These are phyloP conservation scores for Lophochroa leadbeateri DNA, from an alignment of 2,113 vertebrate genomes.

Conservation along the genomic window DNA sequence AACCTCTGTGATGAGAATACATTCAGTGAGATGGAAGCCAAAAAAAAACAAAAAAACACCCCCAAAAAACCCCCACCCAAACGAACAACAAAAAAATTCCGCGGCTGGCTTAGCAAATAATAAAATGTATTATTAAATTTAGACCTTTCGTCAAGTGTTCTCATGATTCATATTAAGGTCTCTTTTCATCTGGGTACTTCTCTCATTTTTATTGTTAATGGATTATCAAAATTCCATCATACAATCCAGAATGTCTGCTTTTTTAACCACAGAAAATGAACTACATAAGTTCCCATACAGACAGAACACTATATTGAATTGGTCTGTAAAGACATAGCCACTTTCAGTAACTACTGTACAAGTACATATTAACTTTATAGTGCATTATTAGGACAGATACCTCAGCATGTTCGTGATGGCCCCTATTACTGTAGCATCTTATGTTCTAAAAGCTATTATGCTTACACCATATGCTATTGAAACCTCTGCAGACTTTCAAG, in stretches of 20 bases:
- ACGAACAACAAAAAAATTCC: not conserved
- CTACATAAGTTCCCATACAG: not conserved
- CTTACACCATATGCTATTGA: not conserved
- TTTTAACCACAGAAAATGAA: not conserved
- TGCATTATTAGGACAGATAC: not conserved
- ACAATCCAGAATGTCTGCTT: not conserved
- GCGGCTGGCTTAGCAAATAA: not conserved
- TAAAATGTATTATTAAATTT: slow-evolving; percentile 5
- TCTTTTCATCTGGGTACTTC: not conserved
- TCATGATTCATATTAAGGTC: not conserved
- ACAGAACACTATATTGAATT: not conserved
- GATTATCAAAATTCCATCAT: not conserved
- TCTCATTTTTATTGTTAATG: not conserved
- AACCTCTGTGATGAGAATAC: not conserved
- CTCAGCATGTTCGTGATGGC: not conserved
- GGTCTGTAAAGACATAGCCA: not conserved
- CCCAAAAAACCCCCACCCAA: not conserved
- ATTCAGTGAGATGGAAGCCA: not conserved
- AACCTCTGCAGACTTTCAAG: not conserved
- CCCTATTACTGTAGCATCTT: not conserved
- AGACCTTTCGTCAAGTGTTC: not conserved
- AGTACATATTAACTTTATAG: slow-evolving; percentile 18
- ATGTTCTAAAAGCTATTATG: not conserved
- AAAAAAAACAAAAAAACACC: not conserved
- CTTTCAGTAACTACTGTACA: not conserved